Conservation (phyloP, 2,113 vertebrate species). For the Kryptolebias marmoratus region DNA sequence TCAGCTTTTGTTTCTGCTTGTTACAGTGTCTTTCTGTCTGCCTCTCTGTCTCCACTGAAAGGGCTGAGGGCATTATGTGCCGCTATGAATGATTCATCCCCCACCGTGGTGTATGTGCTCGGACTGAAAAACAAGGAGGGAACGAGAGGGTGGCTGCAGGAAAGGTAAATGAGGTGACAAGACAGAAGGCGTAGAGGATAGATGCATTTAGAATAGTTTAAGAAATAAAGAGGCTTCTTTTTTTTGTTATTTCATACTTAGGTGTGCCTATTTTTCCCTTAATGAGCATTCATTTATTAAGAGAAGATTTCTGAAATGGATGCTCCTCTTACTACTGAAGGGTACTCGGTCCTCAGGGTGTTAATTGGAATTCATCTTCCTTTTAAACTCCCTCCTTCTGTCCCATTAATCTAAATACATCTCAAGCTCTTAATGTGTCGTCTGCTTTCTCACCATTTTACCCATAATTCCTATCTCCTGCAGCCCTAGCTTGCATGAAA, state of each 20-base stretch:
- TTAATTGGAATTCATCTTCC: slow-evolving; percentile 53
- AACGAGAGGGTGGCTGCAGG: slow-evolving; percentile 27
- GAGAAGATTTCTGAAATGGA: slow-evolving; percentile 33
- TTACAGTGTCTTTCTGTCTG: slow-evolving; percentile 30
- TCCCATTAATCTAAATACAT: slow-evolving; percentile 53
- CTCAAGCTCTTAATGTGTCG: slow-evolving; percentile 6
- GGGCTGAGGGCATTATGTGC: slow-evolving; percentile 68
- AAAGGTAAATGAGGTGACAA: slow-evolving; percentile 54
- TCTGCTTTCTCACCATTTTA: slow-evolving; percentile 5
- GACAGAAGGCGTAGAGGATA: slow-evolving; percentile 20
- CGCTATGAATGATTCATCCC: slow-evolving; percentile 77
- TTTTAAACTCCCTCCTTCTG: slow-evolving; percentile 27
- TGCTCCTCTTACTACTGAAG: slow-evolving; percentile 26
- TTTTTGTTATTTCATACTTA: background rate
- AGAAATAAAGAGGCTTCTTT: background rate
- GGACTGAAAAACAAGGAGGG: slow-evolving; percentile 61
- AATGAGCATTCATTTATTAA: slow-evolving; percentile 16
- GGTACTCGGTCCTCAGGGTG: slow-evolving; percentile 16
- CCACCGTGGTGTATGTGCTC: slow-evolving; percentile 62
- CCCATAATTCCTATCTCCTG: slow-evolving; percentile 1
- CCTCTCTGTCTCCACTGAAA: slow-evolving; percentile 51
- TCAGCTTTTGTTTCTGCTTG: slow-evolving; percentile 25
- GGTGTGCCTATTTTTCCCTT: background rate
- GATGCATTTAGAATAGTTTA: slow-evolving; percentile 3
- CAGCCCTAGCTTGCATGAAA: slow-evolving; percentile 16